Percentiles rank a stretch among this genome's conserved stretches.
These are phyloP conservation scores for Todiramphus saurophagus DNA, from an alignment of 2,113 vertebrate genomes.

Conservation along the genomic window DNA sequence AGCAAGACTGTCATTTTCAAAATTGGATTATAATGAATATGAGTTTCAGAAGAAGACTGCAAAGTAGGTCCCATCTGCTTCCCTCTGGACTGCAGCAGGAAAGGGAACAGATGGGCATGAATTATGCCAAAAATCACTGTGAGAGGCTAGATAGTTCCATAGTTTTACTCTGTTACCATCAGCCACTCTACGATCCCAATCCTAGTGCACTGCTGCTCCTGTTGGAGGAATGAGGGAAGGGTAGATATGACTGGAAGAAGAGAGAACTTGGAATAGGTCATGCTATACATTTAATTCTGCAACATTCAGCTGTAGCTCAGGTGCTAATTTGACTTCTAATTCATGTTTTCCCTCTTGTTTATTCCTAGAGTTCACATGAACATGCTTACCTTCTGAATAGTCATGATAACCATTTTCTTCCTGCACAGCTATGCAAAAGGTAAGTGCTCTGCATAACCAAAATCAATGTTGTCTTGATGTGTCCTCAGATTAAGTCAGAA, in stretches of 20 bases:
- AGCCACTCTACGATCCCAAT: neutral
- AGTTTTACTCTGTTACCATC: neutral
- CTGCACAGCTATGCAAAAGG: neutral
- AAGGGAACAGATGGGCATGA: conserved; percentile 60
- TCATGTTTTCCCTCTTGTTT: neutral
- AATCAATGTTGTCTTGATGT: neutral
- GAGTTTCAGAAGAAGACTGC: conserved; percentile 46
- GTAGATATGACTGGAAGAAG: neutral
- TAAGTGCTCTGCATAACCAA: neutral
- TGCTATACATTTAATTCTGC: neutral
- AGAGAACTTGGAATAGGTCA: neutral
- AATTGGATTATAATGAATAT: conserved; percentile 63
- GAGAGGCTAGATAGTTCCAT: neutral
- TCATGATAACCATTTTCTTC: neutral
- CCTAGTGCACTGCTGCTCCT: neutral
- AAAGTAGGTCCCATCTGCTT: conserved; percentile 62
- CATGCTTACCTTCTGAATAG: neutral
- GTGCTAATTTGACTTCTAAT: neutral
- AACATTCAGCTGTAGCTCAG: neutral
- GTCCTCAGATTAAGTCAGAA: neutral
- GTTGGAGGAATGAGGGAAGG: neutral
- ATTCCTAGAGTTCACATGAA: neutral
- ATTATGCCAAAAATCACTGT: conserved; percentile 26
- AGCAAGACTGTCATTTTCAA: conserved; percentile 47
- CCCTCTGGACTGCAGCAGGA: conserved; percentile 38